Evolutionary conservation across 2,113 vertebrate genomes (phyloP), one percentile per base, ranked within the genome.

Genomic region (Morone saxatilis): DNA sequence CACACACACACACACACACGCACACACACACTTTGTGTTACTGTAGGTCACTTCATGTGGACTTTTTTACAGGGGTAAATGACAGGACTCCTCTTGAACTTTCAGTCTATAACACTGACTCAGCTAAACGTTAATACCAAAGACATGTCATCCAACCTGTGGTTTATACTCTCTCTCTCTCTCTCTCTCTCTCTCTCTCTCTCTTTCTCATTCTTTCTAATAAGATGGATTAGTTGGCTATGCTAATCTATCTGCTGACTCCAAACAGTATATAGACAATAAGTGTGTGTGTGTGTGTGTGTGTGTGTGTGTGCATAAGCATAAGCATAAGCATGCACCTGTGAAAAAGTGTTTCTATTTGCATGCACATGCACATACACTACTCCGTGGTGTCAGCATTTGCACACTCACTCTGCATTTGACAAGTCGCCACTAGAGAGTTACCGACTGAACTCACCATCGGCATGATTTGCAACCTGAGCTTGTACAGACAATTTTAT

Each of bases 211-310:
- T 62, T 48, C 78, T 48, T 25, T 78, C 73, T 82, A 86, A 91
- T 91, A 88, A 86, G 8, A 94, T 92, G 84, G 83, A 90, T 91
- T 88, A 86, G 86, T 71, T 78, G 68, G 78, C 75, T 80, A 86
- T 88, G 89, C 78, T 88, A 89, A 91, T 88, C 78, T 89, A 63
- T 81, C 73, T 90, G 87, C 87, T 90, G 87, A 91, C 87, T 88
- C 83, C 40, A 87, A 78, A 80, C 56, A 83, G 40, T 71, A 68
- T 66, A 73, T 7, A 81, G 67, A 84, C 83, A 88, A 80, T 88
- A 85, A 63, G 56, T 70, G n/a, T 79, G 25, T 75, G 74, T 66
- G 75, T 76, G 70, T 0, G 4, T 81, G 76, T 77, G 71, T 0
- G 2, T 81, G 66, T 79, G 76, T 25, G 25, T 25, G 25, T 25